A percentile compares a stretch with the other conserved stretches of the same genome.
Evolutionary conservation across 2,113 vertebrate species (phyloP).

Genomic region (Arenaria interpres): DNA sequence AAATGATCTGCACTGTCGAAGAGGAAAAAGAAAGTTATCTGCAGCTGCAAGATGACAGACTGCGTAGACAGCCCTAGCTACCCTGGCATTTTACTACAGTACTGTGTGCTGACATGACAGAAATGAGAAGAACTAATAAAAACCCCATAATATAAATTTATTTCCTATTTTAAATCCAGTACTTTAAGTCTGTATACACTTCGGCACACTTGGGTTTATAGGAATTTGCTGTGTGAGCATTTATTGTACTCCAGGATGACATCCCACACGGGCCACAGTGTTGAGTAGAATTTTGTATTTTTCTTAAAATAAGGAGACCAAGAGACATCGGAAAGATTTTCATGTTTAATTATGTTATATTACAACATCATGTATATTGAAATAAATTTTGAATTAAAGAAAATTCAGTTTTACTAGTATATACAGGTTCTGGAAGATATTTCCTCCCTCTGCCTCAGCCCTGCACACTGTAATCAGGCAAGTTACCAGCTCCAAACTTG

Average conservation of each 20-base stretch:
- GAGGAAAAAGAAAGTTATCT: not conserved
- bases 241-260: not conserved
- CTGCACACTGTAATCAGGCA: not conserved
- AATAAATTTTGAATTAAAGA: not conserved
- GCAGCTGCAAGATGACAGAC: not conserved
- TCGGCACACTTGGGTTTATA: not conserved
- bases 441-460: not conserved
- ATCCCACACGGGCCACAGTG: not conserved
- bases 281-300: not conserved
- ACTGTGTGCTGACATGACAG: not conserved
- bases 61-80: not conserved
- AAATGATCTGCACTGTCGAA: not conserved
- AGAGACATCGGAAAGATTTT: not conserved
- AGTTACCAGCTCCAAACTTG: not conserved
- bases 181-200: not conserved
- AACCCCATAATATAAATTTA: rapidly evolving
- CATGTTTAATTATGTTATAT: not conserved
- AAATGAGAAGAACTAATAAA: not conserved
- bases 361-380: not conserved
- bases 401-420: not conserved
- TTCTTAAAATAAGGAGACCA: not conserved
- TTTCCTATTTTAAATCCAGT: not conserved
- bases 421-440: not conserved
- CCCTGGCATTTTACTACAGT: not conserved
- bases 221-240: not conserved